Conservation (phyloP, 1,140 invertebrate genomes). For the Heterodera carotae region DNA sequence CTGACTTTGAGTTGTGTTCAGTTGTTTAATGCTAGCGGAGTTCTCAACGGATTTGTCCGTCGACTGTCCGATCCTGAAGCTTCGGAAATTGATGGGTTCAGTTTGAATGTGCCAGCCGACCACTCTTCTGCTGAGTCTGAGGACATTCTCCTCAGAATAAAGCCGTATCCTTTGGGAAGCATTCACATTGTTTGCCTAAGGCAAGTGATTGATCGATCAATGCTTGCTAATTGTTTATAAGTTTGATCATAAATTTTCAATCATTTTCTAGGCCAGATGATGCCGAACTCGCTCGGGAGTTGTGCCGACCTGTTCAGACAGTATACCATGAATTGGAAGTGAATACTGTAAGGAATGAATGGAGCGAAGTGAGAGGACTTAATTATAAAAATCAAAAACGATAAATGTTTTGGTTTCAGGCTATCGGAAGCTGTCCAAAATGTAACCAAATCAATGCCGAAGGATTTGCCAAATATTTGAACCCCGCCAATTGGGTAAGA, state of each 20-base stretch:
- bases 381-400: neutral
- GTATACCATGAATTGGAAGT: conserved; percentile 46
- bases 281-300: conserved; percentile 25
- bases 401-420: neutral
- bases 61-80: conserved; percentile 21
- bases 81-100: conserved; percentile 38
- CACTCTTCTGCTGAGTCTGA: conserved; percentile 16
- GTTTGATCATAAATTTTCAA: neutral
- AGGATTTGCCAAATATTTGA: conserved; percentile 53
- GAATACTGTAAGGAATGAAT: conserved; percentile 45
- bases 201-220: too few relatives aligned
- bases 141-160: conserved; percentile 17
- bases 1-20: neutral
- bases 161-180: conserved; percentile 23
- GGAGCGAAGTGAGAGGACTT: conserved; percentile 29
- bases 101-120: conserved; percentile 29
- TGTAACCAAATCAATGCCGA: conserved; percentile 47
- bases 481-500: conserved; percentile 51
- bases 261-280: conserved; percentile 46
- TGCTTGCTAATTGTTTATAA: too few relatives aligned
- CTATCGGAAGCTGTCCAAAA: conserved; percentile 39
- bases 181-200: conserved; percentile 28
- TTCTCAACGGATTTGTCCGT: conserved; percentile 34
- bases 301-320: conserved; percentile 48
- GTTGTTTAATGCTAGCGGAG: conserved; percentile 28